Evolutionary conservation across 2,888 invertebrate genomes (phyloP), one percentile per base, ranked within the genome.

Genomic region (Sarcophaga carnaria): DNA sequence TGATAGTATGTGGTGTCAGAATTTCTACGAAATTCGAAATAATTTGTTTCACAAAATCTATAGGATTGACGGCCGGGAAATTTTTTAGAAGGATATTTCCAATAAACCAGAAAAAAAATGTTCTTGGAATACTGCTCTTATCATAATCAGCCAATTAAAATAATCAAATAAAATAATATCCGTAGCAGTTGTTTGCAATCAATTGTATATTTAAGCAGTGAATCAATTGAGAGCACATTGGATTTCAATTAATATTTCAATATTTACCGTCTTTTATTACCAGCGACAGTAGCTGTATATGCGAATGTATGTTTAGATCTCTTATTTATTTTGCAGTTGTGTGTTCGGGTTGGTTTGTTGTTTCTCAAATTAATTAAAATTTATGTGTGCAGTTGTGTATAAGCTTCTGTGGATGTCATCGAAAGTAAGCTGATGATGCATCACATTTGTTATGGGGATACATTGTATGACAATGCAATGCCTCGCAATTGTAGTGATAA

Each of bases 331-430:
- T 37, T 37, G 10, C 8, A 37, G 10, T 37, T 37, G 37, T 37
- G 10, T 37, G 2, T 10, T 2, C 2, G 8, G 8, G 37, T 3
- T 1, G 10, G 37, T 37, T 37, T 37, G 37, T 10, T 37, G 37
- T 10, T 37, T 85, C 76, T 77, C 11, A 62, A 76, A 80, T 72
- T 80, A 85, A 85, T 85, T 80, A 64, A 69, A 77, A 72, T 63
- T 76, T 72, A 60, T 59, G 77, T n/a, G 14, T 37, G 10, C 37
- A 80, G 54, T 49, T 14, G 49, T 49, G 12, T 14, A 14, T 4
- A 49, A 3, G 14, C 2, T 8, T 4, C 17, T 54, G 54, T 54
- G 54, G 1, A 4, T 59, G 14, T 20, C 22, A 59, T 25, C 45
- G 66, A 3, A 49, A 66, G 71, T 37, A 71, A 25, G 45, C 37